These are phyloP conservation scores for Hydrocynus forskahlii DNA, from an alignment of 2,797 vertebrate species.

Conservation along the genomic window DNA sequence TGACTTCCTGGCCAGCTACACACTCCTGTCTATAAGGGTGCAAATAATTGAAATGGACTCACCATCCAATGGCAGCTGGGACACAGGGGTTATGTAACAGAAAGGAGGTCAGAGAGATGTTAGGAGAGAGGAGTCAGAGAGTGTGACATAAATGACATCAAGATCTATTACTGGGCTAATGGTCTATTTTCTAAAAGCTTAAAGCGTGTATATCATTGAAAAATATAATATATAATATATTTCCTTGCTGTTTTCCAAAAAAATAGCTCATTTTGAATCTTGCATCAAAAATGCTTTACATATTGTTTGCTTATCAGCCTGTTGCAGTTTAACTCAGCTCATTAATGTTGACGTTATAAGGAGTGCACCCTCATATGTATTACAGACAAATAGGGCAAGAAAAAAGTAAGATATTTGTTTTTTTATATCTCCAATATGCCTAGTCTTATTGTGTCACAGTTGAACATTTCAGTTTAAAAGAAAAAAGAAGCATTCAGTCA, in stretches of 20 bases:
- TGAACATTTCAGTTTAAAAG: not conserved
- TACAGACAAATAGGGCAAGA: no score
- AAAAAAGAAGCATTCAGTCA: not conserved
- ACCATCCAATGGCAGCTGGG: not conserved
- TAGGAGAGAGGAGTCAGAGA: not conserved
- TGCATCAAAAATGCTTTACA: no score
- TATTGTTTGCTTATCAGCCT: no score
- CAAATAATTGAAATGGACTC: not conserved
- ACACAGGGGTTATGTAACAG: not conserved
- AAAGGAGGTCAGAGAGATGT: not conserved
- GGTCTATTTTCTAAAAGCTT: not conserved
- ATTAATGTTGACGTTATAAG: no score
- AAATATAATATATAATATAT: no score
- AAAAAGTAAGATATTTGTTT: no score
- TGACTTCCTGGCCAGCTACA: not conserved
- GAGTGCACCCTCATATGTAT: no score
- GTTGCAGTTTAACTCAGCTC: no score
- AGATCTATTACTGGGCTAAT: not conserved
- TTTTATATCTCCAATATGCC: no score
- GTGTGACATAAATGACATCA: not conserved
- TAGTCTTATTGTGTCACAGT: not conserved
- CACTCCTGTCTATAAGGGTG: conserved; percentile 10
- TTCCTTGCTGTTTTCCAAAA: no score
- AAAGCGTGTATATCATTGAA: no score
- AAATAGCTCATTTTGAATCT: no score